Percentiles rank a stretch among this genome's conserved stretches.
Evolutionary conservation across 2,797 vertebrate genomes (phyloP).

Genomic region (Alectoris magna): DNA sequence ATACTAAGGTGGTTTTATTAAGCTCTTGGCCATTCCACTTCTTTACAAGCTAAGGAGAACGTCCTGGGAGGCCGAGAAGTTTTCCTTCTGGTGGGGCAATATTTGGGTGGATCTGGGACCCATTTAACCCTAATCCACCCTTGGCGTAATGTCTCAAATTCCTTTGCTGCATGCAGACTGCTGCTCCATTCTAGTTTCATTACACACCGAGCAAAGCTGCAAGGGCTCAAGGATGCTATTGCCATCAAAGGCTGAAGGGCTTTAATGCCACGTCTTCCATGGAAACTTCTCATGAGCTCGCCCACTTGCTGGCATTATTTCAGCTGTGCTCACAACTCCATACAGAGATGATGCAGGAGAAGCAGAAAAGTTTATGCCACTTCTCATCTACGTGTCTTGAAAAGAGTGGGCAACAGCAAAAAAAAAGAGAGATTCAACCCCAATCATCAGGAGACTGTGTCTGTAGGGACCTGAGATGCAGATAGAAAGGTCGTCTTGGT

Average conservation of each 20-base stretch:
- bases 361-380: not conserved
- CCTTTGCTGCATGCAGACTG: not conserved
- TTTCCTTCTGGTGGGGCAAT: not conserved
- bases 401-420: not conserved
- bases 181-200: not conserved
- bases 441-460: not conserved
- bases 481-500: not conserved
- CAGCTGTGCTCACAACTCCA: constrained; percentile 1
- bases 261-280: not conserved
- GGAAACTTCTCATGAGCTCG: not conserved
- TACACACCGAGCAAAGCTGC: not conserved
- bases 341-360: not conserved
- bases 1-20: not conserved
- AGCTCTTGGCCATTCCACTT: not conserved
- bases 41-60: not conserved
- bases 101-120: not conserved
- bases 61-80: not conserved
- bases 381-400: not conserved
- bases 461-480: not conserved
- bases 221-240: not conserved
- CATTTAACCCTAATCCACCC: not conserved
- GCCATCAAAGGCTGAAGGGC: not conserved
- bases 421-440: not conserved
- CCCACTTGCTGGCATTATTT: not conserved
- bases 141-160: not conserved